A percentile compares a stretch with the other conserved stretches of the same genome.
Evolutionary conservation across 2,797 vertebrate genomes (phyloP).

Genomic region (Delichon dasypus): DNA sequence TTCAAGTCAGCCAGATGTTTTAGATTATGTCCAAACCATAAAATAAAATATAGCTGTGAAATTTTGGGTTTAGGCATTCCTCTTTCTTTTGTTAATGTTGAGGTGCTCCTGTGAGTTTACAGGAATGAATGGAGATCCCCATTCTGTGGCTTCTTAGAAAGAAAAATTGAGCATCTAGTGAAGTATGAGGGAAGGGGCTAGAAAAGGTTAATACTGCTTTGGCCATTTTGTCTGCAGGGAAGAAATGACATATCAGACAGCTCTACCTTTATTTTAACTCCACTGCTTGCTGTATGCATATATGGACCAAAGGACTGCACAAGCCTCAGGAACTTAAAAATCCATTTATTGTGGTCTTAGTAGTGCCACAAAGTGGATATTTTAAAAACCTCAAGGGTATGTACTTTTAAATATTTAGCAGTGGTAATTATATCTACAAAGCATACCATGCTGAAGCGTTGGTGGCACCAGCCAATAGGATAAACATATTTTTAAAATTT

Average conservation of each 20-base stretch:
- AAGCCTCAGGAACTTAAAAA: constrained; percentile 37
- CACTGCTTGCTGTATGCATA: background rate
- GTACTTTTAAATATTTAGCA: constrained; percentile 48
- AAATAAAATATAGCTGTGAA: constrained; percentile 1
- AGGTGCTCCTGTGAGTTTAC: background rate
- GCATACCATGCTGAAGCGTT: background rate
- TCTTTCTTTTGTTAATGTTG: background rate
- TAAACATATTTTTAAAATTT: constrained; percentile 12
- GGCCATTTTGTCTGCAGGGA: background rate
- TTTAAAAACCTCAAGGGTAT: background rate
- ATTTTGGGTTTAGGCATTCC: background rate
- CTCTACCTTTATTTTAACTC: background rate
- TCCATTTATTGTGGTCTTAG: constrained; percentile 9
- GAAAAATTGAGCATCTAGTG: background rate
- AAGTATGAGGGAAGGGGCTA: background rate
- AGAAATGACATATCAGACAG: background rate
- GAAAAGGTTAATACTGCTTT: background rate
- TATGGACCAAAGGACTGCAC: background rate
- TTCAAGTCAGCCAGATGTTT: background rate
- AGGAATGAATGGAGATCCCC: background rate
- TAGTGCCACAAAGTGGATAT: constrained; percentile 17
- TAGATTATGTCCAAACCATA: background rate
- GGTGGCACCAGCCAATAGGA: background rate
- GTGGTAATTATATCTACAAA: constrained; percentile 37
- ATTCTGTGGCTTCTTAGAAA: background rate